A percentile compares a stretch with the other conserved stretches of the same genome.
phyloP scores from a whole-genome alignment of 1,140 invertebrate genomes.

The Saccostrea cuccullata region DNA sequence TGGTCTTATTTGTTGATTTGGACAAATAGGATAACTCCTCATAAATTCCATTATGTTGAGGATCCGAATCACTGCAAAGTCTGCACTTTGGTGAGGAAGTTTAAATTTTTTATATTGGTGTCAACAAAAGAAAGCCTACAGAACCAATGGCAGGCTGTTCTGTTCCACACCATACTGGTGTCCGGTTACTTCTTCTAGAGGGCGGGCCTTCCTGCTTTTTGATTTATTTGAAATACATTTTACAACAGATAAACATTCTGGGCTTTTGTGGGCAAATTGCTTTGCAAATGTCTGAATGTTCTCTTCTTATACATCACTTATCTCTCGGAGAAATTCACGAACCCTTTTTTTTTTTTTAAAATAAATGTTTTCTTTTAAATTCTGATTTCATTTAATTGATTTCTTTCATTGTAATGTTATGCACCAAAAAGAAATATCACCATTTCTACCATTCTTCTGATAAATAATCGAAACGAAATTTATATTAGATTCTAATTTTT shows the following conservation, averaged over 20 bases:
- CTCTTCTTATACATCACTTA: too few species aligned
- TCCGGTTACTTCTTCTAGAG: neutral
- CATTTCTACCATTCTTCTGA: too few species aligned
- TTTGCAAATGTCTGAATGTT: too few species aligned
- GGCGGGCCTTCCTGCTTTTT: slow-evolving; percentile 16
- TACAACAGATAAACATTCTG: neutral
- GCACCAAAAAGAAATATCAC: too few species aligned
- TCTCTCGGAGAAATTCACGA: too few species aligned
- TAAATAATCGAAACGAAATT: too few species aligned
- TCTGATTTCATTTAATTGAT: too few species aligned
- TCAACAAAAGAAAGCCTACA: neutral
- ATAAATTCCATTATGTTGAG: neutral
- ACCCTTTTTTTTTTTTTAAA: too few species aligned
- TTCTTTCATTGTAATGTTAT: too few species aligned
- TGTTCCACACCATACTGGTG: neutral
- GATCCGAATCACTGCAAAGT: neutral
- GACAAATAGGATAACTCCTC: neutral
- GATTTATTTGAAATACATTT: neutral
- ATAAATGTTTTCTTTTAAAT: too few species aligned
- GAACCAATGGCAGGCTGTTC: neutral
- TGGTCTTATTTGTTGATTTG: neutral
- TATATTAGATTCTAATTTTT: too few species aligned
- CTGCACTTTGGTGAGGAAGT: neutral
- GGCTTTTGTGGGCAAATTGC: too few species aligned
- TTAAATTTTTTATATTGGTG: neutral